Evolutionary conservation across 2,113 vertebrate genomes (phyloP), one percentile per base, ranked within the genome.

Genomic region (Neopipo cinnamomea): DNA sequence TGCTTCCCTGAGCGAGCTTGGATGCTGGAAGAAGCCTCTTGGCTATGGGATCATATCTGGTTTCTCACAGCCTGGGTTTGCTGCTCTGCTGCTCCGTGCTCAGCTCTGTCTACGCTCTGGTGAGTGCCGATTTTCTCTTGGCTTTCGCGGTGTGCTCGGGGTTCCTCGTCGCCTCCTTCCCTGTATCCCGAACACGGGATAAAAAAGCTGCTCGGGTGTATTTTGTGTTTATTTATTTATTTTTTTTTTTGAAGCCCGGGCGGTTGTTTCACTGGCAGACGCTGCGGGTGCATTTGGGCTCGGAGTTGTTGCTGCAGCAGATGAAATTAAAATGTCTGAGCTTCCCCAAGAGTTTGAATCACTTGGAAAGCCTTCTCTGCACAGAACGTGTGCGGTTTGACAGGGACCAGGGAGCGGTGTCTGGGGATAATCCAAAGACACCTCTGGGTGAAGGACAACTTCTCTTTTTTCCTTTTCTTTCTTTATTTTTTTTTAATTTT

Each of bases 11-110:
- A 77, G 88, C 58, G 47, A 42, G 83, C 53, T 67, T 97, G 97
- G 98, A 98, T 98, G 96, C 95, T 96, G 94, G 93, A n/a, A 90
- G 92, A 89, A 97, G 98, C 97, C 77, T 91, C 95, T 97, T 97
- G 98, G 98, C 96, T 96, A 99, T 99, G 99, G 98, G 99, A 98
- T 98, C 98, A 97, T 88, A 97, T 97, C 97, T 98, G 96, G 92
- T 98, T 89, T 97, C 98, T 91, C 98, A 97, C 98, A 98, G 98
- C 55, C 98, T 99, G 98, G 98, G 98, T 94, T 96, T 99, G 91
- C 96, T 99, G 73, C 97, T 99, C 93, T 98, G 98, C 97, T 98
- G 98, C 97, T 97, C 98, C 46, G 96, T 98, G 6, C 93, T 98
- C 68, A 97, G 98, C 96, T 98, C 98, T 8, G 97, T 98, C 14